These are phyloP conservation scores for Ophraella communa DNA, from an alignment of 2,888 invertebrate genomes.

Conservation along the genomic window DNA sequence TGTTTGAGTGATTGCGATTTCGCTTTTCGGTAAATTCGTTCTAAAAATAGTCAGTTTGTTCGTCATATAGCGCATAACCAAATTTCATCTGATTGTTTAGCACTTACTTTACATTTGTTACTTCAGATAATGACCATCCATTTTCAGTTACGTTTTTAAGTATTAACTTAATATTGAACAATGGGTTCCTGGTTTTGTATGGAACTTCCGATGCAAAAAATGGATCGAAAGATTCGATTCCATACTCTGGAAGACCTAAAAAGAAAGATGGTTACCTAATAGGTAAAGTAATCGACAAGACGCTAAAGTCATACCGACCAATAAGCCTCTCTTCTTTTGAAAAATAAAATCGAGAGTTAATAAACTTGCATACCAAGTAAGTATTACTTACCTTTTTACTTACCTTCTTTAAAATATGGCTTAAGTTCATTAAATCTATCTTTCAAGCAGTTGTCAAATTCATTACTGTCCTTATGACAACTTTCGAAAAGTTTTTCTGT, in stretches of 20 bases:
- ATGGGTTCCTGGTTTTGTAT: slow-evolving; percentile 67
- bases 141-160: slow-evolving; percentile 77
- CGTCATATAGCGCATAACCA: too few relatives aligned
- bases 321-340: too few relatives aligned
- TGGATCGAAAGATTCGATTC: slow-evolving; percentile 79
- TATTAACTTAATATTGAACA: slow-evolving; percentile 73
- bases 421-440: slow-evolving; percentile 74
- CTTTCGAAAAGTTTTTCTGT: slow-evolving; percentile 60
- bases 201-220: slow-evolving; percentile 73
- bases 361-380: too few relatives aligned
- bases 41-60: slow-evolving; percentile 59
- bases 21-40: slow-evolving; percentile 69
- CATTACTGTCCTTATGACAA: slow-evolving; percentile 67
- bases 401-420: slow-evolving; percentile 75
- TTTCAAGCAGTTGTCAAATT: slow-evolving; percentile 77
- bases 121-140: slow-evolving; percentile 78
- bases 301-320: too few relatives aligned
- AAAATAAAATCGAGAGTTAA: neutral
- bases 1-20: slow-evolving; percentile 78
- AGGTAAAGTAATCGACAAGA: neutral
- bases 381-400: slow-evolving; percentile 31
- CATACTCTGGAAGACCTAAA: slow-evolving; percentile 74
- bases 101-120: slow-evolving; percentile 76
- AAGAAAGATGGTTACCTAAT: neutral
- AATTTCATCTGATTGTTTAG: too few relatives aligned